phyloP scores from a whole-genome alignment of 2,888 invertebrate genomes.

The Agonopterix alstromeriana region DNA sequence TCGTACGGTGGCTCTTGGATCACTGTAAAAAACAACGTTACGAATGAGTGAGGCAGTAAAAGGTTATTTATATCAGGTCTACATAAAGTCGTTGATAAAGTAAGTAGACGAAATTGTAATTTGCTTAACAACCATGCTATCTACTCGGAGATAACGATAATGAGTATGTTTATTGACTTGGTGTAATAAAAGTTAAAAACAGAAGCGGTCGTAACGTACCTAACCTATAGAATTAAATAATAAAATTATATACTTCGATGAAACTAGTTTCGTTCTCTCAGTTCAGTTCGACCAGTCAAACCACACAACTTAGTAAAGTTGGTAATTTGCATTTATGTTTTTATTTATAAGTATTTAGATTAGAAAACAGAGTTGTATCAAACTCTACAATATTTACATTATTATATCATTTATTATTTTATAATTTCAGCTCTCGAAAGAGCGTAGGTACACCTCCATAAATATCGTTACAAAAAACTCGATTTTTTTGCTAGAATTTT shows the following conservation, averaged over 20 bases:
- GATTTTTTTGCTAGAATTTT: too few species aligned
- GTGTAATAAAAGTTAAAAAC: conserved; percentile 4
- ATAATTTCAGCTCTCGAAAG: too few species aligned
- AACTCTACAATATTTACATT: too few species aligned
- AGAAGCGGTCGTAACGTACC: background rate
- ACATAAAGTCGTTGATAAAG: conserved; percentile 2
- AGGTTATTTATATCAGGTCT: conserved; percentile 15
- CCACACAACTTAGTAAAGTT: background rate
- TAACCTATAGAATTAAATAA: conserved; percentile 1
- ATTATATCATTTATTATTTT: too few species aligned
- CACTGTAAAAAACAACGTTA: conserved; percentile 43
- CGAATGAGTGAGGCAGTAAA: conserved; percentile 11
- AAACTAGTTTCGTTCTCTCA: background rate
- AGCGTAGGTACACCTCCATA: too few species aligned
- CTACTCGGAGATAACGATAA: conserved; percentile 44
- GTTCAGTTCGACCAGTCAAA: background rate
- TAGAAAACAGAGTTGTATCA: too few species aligned
- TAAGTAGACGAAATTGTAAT: conserved; percentile 19
- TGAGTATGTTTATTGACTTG: conserved; percentile 31
- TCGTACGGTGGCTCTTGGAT: conserved; percentile 72
- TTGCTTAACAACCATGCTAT: conserved; percentile 39
- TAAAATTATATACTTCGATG: background rate
- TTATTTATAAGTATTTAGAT: too few species aligned
- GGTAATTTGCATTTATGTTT: background rate
- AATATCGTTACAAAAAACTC: too few species aligned